phyloP scores from a whole-genome alignment of 2,888 invertebrate genomes.

The Pimpla rufipes region DNA sequence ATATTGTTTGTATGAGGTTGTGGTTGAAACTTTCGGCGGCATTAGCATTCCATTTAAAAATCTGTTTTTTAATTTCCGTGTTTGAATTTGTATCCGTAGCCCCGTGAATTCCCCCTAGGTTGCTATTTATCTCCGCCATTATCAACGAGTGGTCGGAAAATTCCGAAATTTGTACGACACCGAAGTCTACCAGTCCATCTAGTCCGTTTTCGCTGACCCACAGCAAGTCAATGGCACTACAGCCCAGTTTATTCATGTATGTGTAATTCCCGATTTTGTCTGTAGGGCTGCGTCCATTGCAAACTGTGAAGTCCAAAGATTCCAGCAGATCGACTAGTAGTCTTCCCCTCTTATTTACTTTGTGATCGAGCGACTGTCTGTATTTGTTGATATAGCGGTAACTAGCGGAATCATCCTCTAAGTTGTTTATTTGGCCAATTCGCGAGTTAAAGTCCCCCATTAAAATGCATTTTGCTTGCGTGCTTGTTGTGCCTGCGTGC shows the following conservation, averaged over 20 bases:
- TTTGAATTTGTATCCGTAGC: not conserved
- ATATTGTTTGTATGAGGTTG: too few species aligned
- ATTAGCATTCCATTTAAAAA: too few species aligned
- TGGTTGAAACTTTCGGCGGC: too few species aligned
- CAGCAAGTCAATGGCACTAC: slow-evolving; percentile 17
- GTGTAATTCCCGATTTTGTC: slow-evolving; percentile 4
- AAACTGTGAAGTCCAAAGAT: slow-evolving; percentile 10
- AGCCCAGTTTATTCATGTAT: slow-evolving; percentile 26
- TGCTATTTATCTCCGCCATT: not conserved
- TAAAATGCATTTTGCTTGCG: not conserved
- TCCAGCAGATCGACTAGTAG: slow-evolving; percentile 19
- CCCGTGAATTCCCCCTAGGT: not conserved
- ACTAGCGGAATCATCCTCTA: not conserved
- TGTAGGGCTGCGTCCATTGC: slow-evolving; percentile 27
- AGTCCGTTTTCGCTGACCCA: slow-evolving; percentile 9
- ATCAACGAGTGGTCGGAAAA: slow-evolving; percentile 11
- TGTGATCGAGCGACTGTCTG: slow-evolving; percentile 6
- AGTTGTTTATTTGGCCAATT: slow-evolving; percentile 19
- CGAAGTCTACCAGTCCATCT: slow-evolving; percentile 15
- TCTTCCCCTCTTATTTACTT: slow-evolving; percentile 19
- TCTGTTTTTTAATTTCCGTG: too few species aligned
- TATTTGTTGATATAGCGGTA: not conserved
- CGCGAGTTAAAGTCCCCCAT: slow-evolving; percentile 21
- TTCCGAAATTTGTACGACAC: not conserved
- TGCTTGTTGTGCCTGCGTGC: too few species aligned